Evolutionary conservation across 2,113 vertebrate species (phyloP), one percentile per base, ranked within the genome.

Genomic region (Lepus americanus): DNA sequence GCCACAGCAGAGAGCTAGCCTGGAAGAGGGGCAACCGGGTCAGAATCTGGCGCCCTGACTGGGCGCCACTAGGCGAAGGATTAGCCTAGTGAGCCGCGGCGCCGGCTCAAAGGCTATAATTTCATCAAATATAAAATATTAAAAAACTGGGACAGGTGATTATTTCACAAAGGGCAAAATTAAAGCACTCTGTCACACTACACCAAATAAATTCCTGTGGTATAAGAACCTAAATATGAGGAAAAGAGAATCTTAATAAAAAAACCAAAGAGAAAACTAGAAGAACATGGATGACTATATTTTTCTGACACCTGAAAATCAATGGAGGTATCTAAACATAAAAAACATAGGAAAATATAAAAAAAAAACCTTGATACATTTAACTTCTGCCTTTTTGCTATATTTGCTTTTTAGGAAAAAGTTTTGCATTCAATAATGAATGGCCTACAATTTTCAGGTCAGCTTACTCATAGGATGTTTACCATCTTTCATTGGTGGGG

Each of bases 351-450:
- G 17, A 33, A 92, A 63, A 81, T 70, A 23, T 63, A 81, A 5
- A 92, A 33, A 69, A n/a, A 87, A 59, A 78, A 39, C 76, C 29
- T 89, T 89, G 69, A 44, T 78, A 36, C 10, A 87, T 73, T 84
- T 55, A 90, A 72, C 31, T 73, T 63, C 17, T 77, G 2, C 0
- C 1, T 94, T 36, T 72, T 90, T 23, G 85, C 77, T n/a, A 67
- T 39, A 76, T 84, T 76, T 77, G 11, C 9, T 81, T 95, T 81
- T 3, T 55, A 11, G 77, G 67, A 82, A 83, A 86, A 87, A 11
- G 11, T 53, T 90, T 81, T 39, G 20, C 29, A 61, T 64, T 36
- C 72, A 64, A n/a, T 88, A 44, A 59, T 27, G 25, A 78, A 81
- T 22, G 16, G 13, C 33, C 27, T 85, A 70, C 67, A 93, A 17